phyloP scores from a whole-genome alignment of 2,888 invertebrate genomes.

The Caenorhabditis uteleia region DNA sequence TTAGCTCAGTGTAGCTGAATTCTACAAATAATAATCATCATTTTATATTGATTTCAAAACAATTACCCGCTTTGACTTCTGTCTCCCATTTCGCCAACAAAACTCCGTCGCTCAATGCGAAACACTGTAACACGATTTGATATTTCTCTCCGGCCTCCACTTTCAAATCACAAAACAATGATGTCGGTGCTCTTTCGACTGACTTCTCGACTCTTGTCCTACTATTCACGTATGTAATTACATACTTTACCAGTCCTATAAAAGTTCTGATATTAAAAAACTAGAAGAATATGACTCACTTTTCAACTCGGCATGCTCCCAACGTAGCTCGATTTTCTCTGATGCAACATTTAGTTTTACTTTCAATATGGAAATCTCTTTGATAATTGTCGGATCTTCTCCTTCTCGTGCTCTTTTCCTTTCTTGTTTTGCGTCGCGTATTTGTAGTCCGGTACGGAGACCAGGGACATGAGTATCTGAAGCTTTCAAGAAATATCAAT shows the following conservation, averaged over 20 bases:
- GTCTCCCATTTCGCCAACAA: conserved; percentile 14
- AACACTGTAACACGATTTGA: conserved; percentile 16
- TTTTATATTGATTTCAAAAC: background rate
- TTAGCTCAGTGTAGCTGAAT: conserved; percentile 42
- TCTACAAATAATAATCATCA: conserved; percentile 20
- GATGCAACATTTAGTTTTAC: conserved; percentile 12
- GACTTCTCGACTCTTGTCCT: conserved; percentile 3
- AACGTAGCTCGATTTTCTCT: conserved; percentile 27
- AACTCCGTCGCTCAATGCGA: background rate
- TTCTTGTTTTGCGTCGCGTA: conserved; percentile 16
- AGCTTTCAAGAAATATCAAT: background rate
- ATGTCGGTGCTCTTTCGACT: conserved; percentile 2
- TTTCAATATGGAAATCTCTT: conserved; percentile 1
- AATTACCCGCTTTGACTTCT: conserved; percentile 37
- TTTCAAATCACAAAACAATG: conserved; percentile 6
- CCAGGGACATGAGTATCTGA: conserved; percentile 34
- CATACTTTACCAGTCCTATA: conserved; percentile 8
- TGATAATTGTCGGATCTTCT: background rate
- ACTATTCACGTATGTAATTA: background rate
- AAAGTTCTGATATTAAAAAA: conserved; percentile 4
- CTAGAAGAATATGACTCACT: conserved; percentile 7
- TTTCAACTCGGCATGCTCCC: conserved; percentile 11
- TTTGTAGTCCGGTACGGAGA: conserved; percentile 17
- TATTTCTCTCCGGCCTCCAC: conserved; percentile 18
- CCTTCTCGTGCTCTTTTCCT: conserved; percentile 1